Percentiles rank a stretch among this genome's conserved stretches.
phyloP scores from a whole-genome alignment of 2,888 invertebrate species.

The Dryocosmus kuriphilus region DNA sequence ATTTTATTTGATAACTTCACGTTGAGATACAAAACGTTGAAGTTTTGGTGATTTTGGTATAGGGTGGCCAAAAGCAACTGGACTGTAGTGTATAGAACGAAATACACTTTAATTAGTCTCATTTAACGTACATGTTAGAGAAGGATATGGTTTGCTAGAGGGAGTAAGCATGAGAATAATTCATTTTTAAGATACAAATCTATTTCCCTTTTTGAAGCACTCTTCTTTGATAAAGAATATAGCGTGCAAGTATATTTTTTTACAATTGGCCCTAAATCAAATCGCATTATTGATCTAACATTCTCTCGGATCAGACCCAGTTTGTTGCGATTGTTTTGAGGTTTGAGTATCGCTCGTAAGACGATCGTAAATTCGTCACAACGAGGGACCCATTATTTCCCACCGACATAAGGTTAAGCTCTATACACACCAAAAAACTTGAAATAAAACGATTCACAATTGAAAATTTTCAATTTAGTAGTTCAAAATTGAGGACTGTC shows the following conservation, averaged over 20 bases:
- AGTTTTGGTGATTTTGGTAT: no score
- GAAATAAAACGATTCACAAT: conserved; percentile 41
- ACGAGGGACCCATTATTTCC: conserved; percentile 63
- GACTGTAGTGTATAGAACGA: no score
- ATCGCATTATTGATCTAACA: conserved; percentile 60
- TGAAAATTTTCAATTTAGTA: conserved; percentile 13
- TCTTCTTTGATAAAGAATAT: conserved; percentile 20
- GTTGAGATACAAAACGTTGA: no score
- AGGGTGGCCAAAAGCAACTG: no score
- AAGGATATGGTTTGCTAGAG: background rate
- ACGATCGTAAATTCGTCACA: conserved; percentile 73
- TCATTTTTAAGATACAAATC: background rate
- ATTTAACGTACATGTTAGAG: background rate
- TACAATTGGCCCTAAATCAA: conserved; percentile 63
- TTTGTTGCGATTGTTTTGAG: conserved; percentile 60
- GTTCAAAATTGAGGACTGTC: no score
- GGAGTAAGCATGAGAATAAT: background rate
- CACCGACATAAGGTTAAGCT: conserved; percentile 46
- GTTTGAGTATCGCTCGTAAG: conserved; percentile 61
- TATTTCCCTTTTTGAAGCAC: background rate
- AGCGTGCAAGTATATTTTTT: conserved; percentile 12
- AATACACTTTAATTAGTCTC: no score
- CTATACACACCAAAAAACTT: conserved; percentile 40
- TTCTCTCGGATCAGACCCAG: conserved; percentile 55
- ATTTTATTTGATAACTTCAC: no score